Percentiles rank a stretch among this genome's conserved stretches.
Evolutionary conservation across 1,140 invertebrate genomes (phyloP).

Genomic region (Sminthurinus signatus): DNA sequence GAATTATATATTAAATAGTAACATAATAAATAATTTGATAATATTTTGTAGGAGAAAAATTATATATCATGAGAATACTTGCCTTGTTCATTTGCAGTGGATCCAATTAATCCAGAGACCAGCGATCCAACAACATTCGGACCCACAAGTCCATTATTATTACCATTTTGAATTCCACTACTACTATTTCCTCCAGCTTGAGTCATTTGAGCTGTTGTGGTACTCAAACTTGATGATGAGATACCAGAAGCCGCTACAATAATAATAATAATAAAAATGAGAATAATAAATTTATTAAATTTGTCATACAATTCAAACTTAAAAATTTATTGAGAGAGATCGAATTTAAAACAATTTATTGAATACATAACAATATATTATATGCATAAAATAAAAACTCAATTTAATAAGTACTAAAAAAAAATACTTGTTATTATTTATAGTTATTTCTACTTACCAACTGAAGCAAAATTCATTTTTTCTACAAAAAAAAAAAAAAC

Average conservation of each 20-base stretch:
- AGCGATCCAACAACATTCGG: not conserved
- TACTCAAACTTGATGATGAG: slow-evolving; percentile 30
- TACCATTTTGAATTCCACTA: not conserved
- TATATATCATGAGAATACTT: not conserved
- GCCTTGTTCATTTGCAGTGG: not conserved
- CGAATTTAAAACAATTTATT: no score
- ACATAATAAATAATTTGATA: no score
- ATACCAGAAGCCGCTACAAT: slow-evolving; percentile 42
- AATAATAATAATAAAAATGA: no score
- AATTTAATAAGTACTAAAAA: no score
- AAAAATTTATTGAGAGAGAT: no score
- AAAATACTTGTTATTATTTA: no score
- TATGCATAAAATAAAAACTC: no score
- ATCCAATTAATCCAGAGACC: not conserved
- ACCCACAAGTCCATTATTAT: not conserved
- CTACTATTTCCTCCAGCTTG: slow-evolving; percentile 27
- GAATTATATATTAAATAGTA: no score
- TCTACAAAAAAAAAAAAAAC: slow-evolving; percentile 4
- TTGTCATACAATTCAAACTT: no score
- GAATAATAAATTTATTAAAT: no score
- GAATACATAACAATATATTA: no score
- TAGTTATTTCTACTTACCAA: no score
- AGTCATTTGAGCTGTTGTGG: slow-evolving; percentile 35
- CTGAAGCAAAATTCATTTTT: slow-evolving; percentile 42
- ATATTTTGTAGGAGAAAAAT: not conserved